Percentiles rank a stretch among this genome's conserved stretches.
These are phyloP conservation scores for Rallus limicola DNA, from an alignment of 2,113 vertebrate genomes.

Conservation along the genomic window DNA sequence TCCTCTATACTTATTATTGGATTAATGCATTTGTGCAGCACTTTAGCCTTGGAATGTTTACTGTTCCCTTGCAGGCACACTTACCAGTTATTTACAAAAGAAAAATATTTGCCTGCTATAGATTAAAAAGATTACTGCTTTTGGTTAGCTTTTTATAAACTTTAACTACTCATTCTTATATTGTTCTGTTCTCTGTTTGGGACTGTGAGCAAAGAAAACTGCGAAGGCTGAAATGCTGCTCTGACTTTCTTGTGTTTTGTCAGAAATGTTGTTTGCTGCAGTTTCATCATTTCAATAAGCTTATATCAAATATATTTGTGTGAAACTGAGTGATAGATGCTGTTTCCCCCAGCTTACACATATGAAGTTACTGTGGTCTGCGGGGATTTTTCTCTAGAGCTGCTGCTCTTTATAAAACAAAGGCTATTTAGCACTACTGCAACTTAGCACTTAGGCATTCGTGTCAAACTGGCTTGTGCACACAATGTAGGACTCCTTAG, in stretches of 20 bases:
- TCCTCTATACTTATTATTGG: neutral
- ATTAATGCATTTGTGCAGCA: neutral
- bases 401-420: neutral
- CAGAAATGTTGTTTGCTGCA: neutral
- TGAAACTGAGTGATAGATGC: neutral
- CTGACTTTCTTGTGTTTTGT: neutral
- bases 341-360: neutral
- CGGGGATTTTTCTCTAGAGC: neutral
- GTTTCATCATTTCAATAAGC: neutral
- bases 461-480: neutral
- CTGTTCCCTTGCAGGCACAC: neutral
- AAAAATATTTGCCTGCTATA: neutral
- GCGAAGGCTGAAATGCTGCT: neutral
- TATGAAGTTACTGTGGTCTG: neutral
- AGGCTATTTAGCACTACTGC: neutral
- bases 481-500: neutral
- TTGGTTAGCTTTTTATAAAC: neutral
- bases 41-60: neutral
- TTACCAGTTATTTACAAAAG: neutral
- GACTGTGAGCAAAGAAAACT: neutral
- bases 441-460: neutral
- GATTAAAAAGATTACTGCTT: neutral
- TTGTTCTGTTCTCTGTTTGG: neutral
- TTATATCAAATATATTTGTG: neutral
- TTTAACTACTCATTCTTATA: neutral